Percentiles rank a stretch among this genome's conserved stretches.
These are phyloP conservation scores for Melanotaenia boesemani DNA, from an alignment of 2,797 vertebrate genomes.

Conservation along the genomic window DNA sequence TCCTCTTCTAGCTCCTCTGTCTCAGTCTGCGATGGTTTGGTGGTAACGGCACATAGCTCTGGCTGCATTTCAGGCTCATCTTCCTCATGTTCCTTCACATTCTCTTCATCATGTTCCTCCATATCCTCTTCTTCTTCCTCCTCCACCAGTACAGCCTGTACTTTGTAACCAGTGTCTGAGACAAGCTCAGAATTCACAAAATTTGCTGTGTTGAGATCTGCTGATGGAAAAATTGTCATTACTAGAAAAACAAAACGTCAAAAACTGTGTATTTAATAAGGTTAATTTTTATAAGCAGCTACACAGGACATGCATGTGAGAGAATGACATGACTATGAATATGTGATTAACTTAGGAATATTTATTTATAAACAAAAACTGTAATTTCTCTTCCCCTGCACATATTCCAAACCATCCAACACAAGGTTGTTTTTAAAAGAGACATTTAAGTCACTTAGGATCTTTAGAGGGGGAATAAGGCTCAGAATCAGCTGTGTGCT, in stretches of 20 bases:
- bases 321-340: slow-evolving; percentile 16
- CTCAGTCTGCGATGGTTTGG: slow-evolving; percentile 41
- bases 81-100: slow-evolving; percentile 47
- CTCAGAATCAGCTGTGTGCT: too few relatives aligned
- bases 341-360: background rate
- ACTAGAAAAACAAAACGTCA: slow-evolving; percentile 18
- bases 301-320: background rate
- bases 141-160: slow-evolving; percentile 79
- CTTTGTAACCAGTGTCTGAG: slow-evolving; percentile 71
- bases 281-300: background rate
- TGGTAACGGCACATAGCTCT: slow-evolving; percentile 13
- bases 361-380: too few relatives aligned
- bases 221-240: slow-evolving; percentile 30
- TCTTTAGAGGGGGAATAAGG: too few relatives aligned
- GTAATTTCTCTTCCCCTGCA: background rate
- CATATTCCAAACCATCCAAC: background rate
- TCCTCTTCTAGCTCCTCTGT: slow-evolving; percentile 35
- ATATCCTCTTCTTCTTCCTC: slow-evolving; percentile 75
- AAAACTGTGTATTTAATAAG: slow-evolving; percentile 3
- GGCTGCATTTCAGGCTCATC: slow-evolving; percentile 33
- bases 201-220: slow-evolving; percentile 57
- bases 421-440: background rate
- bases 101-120: slow-evolving; percentile 71
- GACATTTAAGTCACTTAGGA: too few relatives aligned
- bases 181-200: slow-evolving; percentile 61